These are phyloP conservation scores for Luperina nickerlii DNA, from an alignment of 2,888 invertebrate species.

Conservation along the genomic window DNA sequence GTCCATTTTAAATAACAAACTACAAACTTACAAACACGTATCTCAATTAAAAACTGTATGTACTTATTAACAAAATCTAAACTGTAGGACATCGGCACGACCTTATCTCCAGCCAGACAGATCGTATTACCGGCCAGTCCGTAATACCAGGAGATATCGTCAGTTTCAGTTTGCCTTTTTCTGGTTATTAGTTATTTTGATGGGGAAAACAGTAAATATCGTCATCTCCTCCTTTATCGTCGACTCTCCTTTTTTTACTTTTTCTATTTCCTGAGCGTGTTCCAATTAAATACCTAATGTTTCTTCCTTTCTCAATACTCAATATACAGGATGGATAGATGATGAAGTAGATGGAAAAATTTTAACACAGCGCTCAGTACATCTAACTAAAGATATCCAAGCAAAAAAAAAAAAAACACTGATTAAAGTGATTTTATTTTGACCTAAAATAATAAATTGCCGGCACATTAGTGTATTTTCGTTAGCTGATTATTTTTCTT, in stretches of 20 bases:
- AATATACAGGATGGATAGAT: too few species aligned
- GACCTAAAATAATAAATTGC: too few species aligned
- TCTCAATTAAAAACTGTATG: not conserved
- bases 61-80: slow-evolving; percentile 25
- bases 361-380: too few species aligned
- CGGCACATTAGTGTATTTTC: too few species aligned
- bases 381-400: too few species aligned
- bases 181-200: slow-evolving; percentile 14
- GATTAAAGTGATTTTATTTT: too few species aligned
- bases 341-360: too few species aligned
- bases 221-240: not conserved
- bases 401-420: too few species aligned
- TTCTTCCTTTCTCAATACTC: too few species aligned
- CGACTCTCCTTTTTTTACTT: not conserved
- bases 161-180: not conserved
- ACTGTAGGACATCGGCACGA: slow-evolving; percentile 26
- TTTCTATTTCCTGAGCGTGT: too few species aligned
- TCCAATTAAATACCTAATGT: too few species aligned
- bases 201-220: not conserved
- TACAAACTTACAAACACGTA: not conserved
- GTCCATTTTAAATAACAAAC: not conserved
- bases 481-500: too few species aligned
- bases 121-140: slow-evolving; percentile 28
- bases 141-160: slow-evolving; percentile 37
- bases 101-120: slow-evolving; percentile 41